Base-by-base conservation (phyloP, 1,140 invertebrate genomes). In the Micrasema minimum region DNA sequence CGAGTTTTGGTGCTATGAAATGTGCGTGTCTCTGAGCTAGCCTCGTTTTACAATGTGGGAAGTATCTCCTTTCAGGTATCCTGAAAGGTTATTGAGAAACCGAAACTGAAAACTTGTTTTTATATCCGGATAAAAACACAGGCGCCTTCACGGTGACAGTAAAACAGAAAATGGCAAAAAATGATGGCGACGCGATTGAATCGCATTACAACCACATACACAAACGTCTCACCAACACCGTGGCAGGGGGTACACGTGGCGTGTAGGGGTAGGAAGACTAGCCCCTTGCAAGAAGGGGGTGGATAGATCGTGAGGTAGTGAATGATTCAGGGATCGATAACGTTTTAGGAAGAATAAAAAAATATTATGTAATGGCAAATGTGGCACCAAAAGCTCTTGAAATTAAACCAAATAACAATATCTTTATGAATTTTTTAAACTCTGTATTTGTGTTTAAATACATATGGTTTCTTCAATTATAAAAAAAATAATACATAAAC, bases 111-210 rank as follows among this genome's bases (percentile, higher is more conserved):
- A 38, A 59, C 10, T 59, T 59, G 35, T 59, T 59, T 59, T 59
- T 26, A 48, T 64, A 46, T 64, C 26, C 61, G 43, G 14, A 48
- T 46, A 64, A 64, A 64, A 46, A 64, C 43, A 64, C 41, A 46
- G 61, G 61, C 61, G 41, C 61, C 61, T 46, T 45, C 12, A n/a
- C 61, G 41, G 61, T 46, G 61, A 46, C 41, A 64, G 61, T 48
- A 46, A 64, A 64, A 64, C 14, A 31, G 26, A 31, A 31, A 31
- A 31, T 7, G 61, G 61, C 61, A 64, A 46, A 48, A 48, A 64
- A 64, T 64, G 20, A 64, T 48, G 61, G 61, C 61, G 45, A 64
- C 41, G 23, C 41, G 61, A 64, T 64, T 64, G 41, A 64, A 64
- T 64, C 61, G 45, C 43, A 64, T 46, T 48, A 64, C 61, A 16